phyloP scores from a whole-genome alignment of 2,797 vertebrate genomes.

The Eulemur albifrons region DNA sequence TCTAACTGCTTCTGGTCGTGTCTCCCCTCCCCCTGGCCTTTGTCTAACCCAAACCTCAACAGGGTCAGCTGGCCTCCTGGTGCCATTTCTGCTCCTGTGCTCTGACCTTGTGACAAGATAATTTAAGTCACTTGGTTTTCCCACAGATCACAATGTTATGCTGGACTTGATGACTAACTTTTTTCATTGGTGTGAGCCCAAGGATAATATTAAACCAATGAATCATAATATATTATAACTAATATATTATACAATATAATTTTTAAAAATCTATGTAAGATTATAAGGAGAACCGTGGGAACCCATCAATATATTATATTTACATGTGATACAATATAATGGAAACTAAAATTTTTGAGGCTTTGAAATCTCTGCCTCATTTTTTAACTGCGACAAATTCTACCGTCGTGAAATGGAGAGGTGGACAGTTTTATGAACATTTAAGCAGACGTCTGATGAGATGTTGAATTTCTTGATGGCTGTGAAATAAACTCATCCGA shows the following conservation, averaged over 20 bases:
- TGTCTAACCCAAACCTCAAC: background rate
- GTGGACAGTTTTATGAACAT: background rate
- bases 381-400: background rate
- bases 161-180: background rate
- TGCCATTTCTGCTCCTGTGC: background rate
- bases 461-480: background rate
- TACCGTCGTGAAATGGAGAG: background rate
- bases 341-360: background rate
- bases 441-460: background rate
- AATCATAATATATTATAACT: background rate
- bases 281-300: background rate
- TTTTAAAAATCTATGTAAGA: background rate
- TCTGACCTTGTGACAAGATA: background rate
- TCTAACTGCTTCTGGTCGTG: background rate
- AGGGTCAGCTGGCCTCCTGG: background rate
- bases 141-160: background rate
- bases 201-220: slow-evolving; percentile 18
- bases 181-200: background rate
- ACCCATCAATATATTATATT: background rate
- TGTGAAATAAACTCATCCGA: background rate
- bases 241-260: background rate
- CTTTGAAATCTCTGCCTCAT: background rate
- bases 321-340: background rate
- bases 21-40: background rate
- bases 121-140: background rate